Base-by-base conservation (phyloP, 2,113 vertebrate genomes). In the Oreamnos americanus region DNA sequence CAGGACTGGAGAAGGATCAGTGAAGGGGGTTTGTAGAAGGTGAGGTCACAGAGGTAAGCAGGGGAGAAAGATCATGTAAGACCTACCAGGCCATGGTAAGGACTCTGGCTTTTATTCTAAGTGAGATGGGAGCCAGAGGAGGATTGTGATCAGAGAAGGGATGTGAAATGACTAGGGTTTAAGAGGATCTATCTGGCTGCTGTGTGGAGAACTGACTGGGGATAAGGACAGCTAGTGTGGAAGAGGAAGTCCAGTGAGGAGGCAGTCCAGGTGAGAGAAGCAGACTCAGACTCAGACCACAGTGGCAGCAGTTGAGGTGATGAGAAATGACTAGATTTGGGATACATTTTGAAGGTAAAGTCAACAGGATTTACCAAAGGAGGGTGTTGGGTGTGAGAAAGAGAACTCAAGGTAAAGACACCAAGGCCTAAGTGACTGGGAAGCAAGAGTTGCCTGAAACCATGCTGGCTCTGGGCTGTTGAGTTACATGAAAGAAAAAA, bases 311-410 rank as follows among this genome's bases (percentile, higher is more conserved):
- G 62, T 25, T 67, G 49, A 94, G 36, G 58, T 67, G 45, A 88
- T 79, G 45, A 79, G 58, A 84, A 88, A 51, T 93, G 45, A 95
- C 13, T 95, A 78, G 60, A 86, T 86, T 82, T 74, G 62, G 58
- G 55, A 76, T 91, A 60, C 30, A 95, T 82, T 94, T 51, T 94
- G 87, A 85, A 82, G 64, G 49, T 36, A 85, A 13, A 95, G 39
- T n/a, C 83, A 95, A 96, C 10, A 87, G 60, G 55, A 95, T 95
- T 95, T 96, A 67, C 13, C 47, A 91, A 93, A 97, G 26, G 57
- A 25, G 26, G 47, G 76, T 79, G 43, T 67, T 9, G n/a, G 25
- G 28, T 83, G 12, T 90, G 43, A 98, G 30, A 86, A 81, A 57
- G 28, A 79, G n/a, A 25, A 55, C 45, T 89, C 39, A 60, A 60